Evolutionary conservation across 2,888 invertebrate species (phyloP), one percentile per base, ranked within the genome.

Genomic region (Venusia cambrica): DNA sequence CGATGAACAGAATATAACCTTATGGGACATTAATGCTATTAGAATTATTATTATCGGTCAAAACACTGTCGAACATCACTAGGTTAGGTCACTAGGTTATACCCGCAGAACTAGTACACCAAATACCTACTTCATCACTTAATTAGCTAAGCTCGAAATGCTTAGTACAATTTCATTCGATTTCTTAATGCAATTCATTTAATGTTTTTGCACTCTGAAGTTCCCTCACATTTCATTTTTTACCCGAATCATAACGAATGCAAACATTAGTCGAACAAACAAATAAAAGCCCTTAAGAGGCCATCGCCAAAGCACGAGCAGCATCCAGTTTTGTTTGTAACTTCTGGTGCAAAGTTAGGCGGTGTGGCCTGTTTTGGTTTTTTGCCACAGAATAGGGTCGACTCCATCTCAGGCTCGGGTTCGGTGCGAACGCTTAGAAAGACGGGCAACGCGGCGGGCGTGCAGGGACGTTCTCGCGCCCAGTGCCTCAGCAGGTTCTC

Each of bases 261-360:
- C 14, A 4, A 20, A 4, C 20, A 16, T 38, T 10, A 89, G 65
- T 89, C 89, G 51, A 89, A 89, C 28, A 89, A 59, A 57, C 89
- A 89, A 48, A 89, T 80, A 18, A 89, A 73, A 6, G 85, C 88
- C 36, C 88, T 68, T 24, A 89, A 57, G 2, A 89, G 62, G 10
- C 87, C 83, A 24, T 89, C 87, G 15, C 87, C 81, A 47, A 89
- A 80, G 46, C 87, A 85, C 2, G 88, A 76, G 52, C 85, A 85
- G 51, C 87, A 87, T 16, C 88, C 88, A 8, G 57, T 62, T 40
- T 77, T 75, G 39, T 71, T 70, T 15, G 56, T 57, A 12, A 68
- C 71, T 5, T 83, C 80, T 1, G 81, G 83, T 1, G 73, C 72
- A 38, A 85, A 87, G 40, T 73, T 72, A 1, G 85, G 85, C 34